These are phyloP conservation scores for Lepidostoma basale DNA, from an alignment of 1,140 invertebrate species.

Conservation along the genomic window DNA sequence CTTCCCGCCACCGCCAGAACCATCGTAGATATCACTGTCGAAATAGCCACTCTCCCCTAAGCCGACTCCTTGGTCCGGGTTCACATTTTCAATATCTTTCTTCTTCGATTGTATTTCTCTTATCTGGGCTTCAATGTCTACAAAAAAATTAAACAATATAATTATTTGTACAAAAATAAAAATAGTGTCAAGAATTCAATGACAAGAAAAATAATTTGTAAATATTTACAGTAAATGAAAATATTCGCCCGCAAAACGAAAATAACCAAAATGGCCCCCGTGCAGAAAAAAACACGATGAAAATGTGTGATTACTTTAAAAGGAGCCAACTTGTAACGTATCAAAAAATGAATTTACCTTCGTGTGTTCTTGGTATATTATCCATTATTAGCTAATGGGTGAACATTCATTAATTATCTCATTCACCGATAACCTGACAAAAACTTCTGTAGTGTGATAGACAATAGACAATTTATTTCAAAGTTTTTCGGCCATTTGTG, in stretches of 20 bases:
- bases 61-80: conserved; percentile 75
- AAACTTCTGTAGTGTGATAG: too few relatives aligned
- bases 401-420: too few relatives aligned
- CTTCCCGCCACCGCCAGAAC: conserved; percentile 64
- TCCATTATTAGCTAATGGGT: conserved; percentile 73
- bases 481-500: too few relatives aligned
- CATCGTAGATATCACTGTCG: conserved; percentile 93
- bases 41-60: conserved; percentile 88
- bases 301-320: not conserved
- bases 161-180: not conserved
- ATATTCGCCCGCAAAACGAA: not conserved
- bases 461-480: too few relatives aligned
- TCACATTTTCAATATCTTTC: conserved; percentile 71
- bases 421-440: too few relatives aligned
- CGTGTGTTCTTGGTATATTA: conserved; percentile 77
- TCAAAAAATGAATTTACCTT: conserved; percentile 64
- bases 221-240: not conserved
- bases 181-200: not conserved
- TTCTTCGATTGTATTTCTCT: conserved; percentile 88
- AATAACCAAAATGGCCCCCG: conserved; percentile 23
- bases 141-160: conserved; percentile 31
- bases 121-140: conserved; percentile 95
- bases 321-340: conserved; percentile 7
- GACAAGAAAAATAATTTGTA: not conserved
- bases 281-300: conserved; percentile 27